These are phyloP conservation scores for Oscheius onirici DNA, from an alignment of 2,888 invertebrate genomes.

Conservation along the genomic window DNA sequence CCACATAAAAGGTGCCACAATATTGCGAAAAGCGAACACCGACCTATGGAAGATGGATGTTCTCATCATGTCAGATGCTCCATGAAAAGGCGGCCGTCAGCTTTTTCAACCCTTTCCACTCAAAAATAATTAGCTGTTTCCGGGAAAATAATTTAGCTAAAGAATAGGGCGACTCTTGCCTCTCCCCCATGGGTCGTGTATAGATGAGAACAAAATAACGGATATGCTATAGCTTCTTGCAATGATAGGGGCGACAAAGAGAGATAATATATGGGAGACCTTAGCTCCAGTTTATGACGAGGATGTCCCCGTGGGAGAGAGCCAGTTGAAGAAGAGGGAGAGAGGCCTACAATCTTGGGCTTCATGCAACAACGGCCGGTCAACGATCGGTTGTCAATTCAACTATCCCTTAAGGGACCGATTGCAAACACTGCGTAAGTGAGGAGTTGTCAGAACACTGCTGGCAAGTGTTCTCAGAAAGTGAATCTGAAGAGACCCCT, in stretches of 20 bases:
- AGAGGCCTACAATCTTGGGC: constrained; percentile 5
- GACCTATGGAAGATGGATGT: too few relatives aligned
- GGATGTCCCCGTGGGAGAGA: constrained; percentile 9
- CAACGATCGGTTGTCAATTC: constrained; percentile 30
- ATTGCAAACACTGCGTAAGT: constrained; percentile 12
- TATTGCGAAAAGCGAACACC: too few relatives aligned
- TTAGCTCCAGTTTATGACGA: constrained; percentile 14
- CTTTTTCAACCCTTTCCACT: background rate
- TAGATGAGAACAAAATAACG: background rate
- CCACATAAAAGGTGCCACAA: background rate
- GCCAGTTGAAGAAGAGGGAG: background rate
- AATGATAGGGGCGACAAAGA: constrained; percentile 1
- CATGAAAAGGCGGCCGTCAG: background rate
- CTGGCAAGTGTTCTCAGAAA: constrained; percentile 12
- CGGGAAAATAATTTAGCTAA: constrained; percentile 4
- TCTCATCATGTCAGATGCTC: too few relatives aligned
- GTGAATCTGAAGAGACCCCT: background rate
- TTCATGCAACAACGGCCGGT: constrained; percentile 25
- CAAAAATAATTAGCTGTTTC: constrained; percentile 2
- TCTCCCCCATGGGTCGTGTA: background rate
- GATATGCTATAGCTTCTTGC: background rate
- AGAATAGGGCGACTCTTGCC: background rate
- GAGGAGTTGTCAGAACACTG: constrained; percentile 13
- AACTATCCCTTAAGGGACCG: constrained; percentile 14
- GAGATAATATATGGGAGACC: constrained; percentile 10